A percentile compares a stretch with the other conserved stretches of the same genome.
These are phyloP conservation scores for Ahaetulla prasina DNA, from an alignment of 2,113 vertebrate genomes.

Conservation along the genomic window DNA sequence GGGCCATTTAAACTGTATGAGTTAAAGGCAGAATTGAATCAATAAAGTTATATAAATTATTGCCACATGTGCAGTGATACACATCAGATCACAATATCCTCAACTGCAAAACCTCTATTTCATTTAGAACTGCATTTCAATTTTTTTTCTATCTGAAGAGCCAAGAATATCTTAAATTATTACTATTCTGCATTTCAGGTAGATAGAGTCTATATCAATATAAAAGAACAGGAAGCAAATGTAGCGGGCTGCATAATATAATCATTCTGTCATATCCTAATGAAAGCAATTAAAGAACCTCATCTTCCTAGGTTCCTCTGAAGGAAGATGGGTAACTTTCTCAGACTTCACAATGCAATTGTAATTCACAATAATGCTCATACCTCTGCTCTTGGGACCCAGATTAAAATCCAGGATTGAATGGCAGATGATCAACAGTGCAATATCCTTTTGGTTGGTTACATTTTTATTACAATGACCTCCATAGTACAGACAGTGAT, in stretches of 20 bases:
- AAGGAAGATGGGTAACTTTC: background rate
- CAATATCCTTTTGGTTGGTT: background rate
- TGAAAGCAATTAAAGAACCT: background rate
- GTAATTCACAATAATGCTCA: background rate
- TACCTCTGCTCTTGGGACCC: too few relatives aligned
- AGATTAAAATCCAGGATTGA: background rate
- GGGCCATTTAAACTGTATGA: background rate
- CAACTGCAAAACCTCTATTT: background rate
- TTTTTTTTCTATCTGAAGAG: background rate
- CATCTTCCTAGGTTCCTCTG: background rate
- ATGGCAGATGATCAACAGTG: background rate
- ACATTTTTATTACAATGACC: background rate
- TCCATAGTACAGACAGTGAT: background rate
- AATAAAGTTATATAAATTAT: conserved; percentile 8
- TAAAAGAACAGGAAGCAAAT: background rate
- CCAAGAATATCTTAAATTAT: background rate
- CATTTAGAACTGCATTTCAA: background rate
- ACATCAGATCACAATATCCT: background rate
- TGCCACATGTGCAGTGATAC: background rate
- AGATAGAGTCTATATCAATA: background rate
- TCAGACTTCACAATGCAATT: background rate
- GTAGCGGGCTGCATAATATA: background rate
- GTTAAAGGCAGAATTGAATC: background rate
- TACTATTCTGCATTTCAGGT: background rate
- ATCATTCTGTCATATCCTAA: background rate